These are phyloP conservation scores for Glossophaga mutica DNA, from an alignment of 2,797 vertebrate species.

Conservation along the genomic window DNA sequence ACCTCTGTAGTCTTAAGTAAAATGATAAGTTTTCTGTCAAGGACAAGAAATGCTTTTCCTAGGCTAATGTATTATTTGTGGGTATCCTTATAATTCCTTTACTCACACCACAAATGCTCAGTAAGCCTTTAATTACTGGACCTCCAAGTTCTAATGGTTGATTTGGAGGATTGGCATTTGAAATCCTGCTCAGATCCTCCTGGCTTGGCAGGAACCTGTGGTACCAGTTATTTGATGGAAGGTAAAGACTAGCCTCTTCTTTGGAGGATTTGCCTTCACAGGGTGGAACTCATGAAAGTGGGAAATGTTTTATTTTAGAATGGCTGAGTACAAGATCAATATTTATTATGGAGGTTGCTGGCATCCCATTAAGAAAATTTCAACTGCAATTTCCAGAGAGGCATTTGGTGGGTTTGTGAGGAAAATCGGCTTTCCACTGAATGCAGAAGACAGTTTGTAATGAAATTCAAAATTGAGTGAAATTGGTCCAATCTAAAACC, in stretches of 20 bases:
- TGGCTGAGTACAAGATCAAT: constrained; percentile 42
- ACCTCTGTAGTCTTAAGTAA: neutral
- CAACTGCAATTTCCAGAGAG: constrained; percentile 29
- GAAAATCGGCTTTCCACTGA: neutral
- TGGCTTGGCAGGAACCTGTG: neutral
- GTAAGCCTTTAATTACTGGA: neutral
- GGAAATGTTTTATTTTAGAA: constrained; percentile 59
- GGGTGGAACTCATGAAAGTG: neutral
- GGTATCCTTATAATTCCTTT: neutral
- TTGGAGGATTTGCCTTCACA: neutral
- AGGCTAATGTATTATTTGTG: neutral
- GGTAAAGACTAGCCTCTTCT: neutral
- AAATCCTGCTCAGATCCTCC: neutral
- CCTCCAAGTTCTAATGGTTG: neutral
- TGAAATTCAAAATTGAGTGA: constrained; percentile 53
- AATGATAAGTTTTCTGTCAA: neutral
- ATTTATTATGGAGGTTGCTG: constrained; percentile 53
- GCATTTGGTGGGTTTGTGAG: neutral
- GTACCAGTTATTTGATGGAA: neutral
- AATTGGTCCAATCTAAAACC: constrained; percentile 52
- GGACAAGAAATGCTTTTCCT: neutral
- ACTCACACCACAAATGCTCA: neutral
- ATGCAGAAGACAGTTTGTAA: constrained; percentile 17
- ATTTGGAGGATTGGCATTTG: neutral
- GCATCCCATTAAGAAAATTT: constrained; percentile 52